Base-by-base conservation (phyloP, 2,888 invertebrate species). In the Crossocerus cetratus region DNA sequence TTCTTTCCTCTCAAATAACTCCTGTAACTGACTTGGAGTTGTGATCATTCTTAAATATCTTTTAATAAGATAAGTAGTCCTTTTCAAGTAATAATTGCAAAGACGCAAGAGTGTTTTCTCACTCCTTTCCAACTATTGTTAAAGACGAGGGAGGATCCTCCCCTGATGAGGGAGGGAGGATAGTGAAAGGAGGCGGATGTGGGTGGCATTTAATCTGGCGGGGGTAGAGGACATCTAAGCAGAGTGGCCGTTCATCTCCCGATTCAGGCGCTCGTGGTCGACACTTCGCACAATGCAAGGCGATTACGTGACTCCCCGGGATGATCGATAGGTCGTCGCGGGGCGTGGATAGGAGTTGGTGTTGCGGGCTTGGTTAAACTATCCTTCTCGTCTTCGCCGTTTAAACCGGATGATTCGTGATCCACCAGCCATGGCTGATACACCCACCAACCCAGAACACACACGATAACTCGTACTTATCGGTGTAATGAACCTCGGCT, bases 401-500 rank as follows among this genome's bases (percentile, higher is more conserved):
- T 55, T 65, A 43, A 72, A 58, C 54, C 57, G 23, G 61, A 55
- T 54, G 73, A 63, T 23, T 22, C 42, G 72, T 58, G 80, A 69
- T 32, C 72, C 79, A 61, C 64, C 32, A 32, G 8, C 32, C 32
- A 32, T 32, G 8, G 32, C 32, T 53, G 73, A 73, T 68, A 62
- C 23, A 60, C 60, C 56, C 23, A 55, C 45, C 56, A 32, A 1
- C 8, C 32, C 5, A 69, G 53, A 45, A 53, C 43, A 49, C 59
- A 56, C 70, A 49, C 69, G 80, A 80, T 78, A 81, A 80, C 77
- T 68, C 73, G 80, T 80, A 80, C 77, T 80, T 78, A 71, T 79
- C 77, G 65, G 65, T 54, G 69, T 71, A 80, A 79, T 73, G 77
- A 80, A 71, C 59, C 77, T 73, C 70, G 68, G 44, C 64, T 69